A percentile compares a stretch with the other conserved stretches of the same genome.
These are phyloP conservation scores for Numenius arquata DNA, from an alignment of 2,113 vertebrate genomes.

Conservation along the genomic window DNA sequence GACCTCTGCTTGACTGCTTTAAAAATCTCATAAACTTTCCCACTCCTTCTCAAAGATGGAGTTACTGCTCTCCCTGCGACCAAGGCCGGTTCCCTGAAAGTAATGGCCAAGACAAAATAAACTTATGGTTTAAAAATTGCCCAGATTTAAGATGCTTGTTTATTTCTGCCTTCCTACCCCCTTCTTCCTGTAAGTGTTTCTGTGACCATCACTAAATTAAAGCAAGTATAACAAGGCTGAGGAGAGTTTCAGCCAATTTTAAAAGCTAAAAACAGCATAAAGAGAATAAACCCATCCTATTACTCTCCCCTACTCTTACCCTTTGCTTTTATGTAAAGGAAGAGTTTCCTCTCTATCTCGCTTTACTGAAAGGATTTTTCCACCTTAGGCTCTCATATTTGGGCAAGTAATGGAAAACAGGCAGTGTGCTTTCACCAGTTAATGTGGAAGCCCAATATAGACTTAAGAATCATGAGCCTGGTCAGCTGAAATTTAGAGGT, in stretches of 20 bases:
- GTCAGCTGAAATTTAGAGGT: background rate
- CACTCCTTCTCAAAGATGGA: background rate
- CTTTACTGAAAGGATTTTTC: background rate
- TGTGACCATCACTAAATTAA: constrained; percentile 11
- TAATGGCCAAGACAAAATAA: constrained; percentile 27
- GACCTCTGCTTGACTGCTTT: constrained; percentile 3
- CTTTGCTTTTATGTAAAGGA: background rate
- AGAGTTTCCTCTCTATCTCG: background rate
- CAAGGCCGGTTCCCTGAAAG: background rate
- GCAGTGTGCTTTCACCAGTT: background rate
- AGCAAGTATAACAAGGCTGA: background rate
- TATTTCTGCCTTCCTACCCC: background rate
- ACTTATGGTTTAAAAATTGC: constrained; percentile 21
- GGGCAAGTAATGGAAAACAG: background rate
- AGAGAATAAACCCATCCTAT: background rate
- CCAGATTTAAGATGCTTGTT: background rate
- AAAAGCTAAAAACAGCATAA: background rate
- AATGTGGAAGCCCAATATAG: background rate
- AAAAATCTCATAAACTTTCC: constrained; percentile 33
- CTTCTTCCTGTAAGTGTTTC: background rate
- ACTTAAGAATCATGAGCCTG: background rate
- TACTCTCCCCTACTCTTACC: background rate
- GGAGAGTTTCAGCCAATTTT: background rate
- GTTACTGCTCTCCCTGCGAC: constrained; percentile 19
- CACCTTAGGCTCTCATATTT: background rate